A percentile compares a stretch with the other conserved stretches of the same genome.
Evolutionary conservation across 2,113 vertebrate species (phyloP).

Genomic region (Halichoerus grypus): DNA sequence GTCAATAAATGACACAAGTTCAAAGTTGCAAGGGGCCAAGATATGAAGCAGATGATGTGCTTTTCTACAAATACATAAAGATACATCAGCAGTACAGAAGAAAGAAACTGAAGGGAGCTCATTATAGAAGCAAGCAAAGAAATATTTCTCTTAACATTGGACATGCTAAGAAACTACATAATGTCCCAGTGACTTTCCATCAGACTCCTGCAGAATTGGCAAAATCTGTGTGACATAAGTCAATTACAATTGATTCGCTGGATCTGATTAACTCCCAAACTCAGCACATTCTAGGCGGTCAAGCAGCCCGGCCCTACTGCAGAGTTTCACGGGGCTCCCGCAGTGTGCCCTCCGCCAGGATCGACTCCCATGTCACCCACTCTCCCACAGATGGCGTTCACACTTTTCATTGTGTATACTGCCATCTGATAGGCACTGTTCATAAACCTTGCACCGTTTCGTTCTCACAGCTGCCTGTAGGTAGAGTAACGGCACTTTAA

Average conservation of each 20-base stretch:
- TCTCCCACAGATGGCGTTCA: background rate
- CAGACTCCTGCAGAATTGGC: conserved; percentile 59
- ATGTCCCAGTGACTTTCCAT: conserved; percentile 65
- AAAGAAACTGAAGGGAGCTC: background rate
- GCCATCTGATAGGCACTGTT: background rate
- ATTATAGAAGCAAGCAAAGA: background rate
- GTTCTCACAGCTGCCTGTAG: background rate
- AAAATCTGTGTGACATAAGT: conserved; percentile 63
- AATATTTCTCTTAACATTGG: background rate
- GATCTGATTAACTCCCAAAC: conserved; percentile 53
- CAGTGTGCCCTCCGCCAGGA: background rate
- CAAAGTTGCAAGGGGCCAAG: background rate
- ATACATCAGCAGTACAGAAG: background rate
- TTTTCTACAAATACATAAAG: background rate
- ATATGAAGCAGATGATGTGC: background rate
- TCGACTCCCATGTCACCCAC: fast-evolving
- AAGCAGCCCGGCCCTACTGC: background rate
- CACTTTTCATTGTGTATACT: background rate
- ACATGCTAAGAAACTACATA: background rate
- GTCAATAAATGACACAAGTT: background rate
- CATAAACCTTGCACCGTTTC: background rate
- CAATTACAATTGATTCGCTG: conserved; percentile 64
- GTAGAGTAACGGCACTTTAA: background rate
- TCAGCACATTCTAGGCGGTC: conserved; percentile 56
- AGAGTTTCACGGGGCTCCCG: background rate